Evolutionary conservation across 2,797 vertebrate species (phyloP).

Genomic region (Dipus sagitta): DNA sequence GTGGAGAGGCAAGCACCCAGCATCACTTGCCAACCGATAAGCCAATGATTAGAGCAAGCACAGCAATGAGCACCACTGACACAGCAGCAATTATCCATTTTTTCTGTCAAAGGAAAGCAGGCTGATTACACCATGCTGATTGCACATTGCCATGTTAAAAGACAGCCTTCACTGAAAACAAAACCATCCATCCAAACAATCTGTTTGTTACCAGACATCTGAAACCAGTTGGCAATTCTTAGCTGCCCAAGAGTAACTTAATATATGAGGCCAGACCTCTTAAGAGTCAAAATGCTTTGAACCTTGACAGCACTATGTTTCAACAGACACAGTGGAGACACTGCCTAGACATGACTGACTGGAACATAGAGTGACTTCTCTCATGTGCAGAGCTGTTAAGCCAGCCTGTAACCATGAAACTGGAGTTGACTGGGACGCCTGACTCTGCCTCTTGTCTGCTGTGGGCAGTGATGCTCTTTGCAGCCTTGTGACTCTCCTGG

Average conservation of each 20-base stretch:
- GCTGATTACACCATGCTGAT: not conserved
- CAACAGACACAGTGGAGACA: no score
- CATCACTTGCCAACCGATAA: constrained; percentile 92
- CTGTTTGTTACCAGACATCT: not conserved
- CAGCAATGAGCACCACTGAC: constrained; percentile 90
- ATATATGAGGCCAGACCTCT: not conserved
- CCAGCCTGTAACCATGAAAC: not conserved
- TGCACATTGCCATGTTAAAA: not conserved
- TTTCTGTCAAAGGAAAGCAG: constrained; percentile 92
- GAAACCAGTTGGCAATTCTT: not conserved
- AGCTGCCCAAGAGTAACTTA: not conserved
- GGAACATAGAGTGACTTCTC: not conserved
- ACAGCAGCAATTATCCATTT: constrained; percentile 92
- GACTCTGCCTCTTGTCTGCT: not conserved
- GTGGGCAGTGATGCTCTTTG: not conserved
- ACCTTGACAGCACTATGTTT: not conserved
- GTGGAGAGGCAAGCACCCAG: constrained; percentile 82
- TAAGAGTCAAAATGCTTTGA: not conserved
- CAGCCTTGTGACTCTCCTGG: not conserved
- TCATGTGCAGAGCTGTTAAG: not conserved
- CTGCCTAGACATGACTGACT: not conserved
- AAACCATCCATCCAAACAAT: not conserved
- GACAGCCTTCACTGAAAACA: not conserved
- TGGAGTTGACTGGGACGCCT: not conserved
- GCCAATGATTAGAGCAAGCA: constrained; percentile 94